Conservation (phyloP, 2,888 invertebrate genomes). For the Mythimna lalbum region DNA sequence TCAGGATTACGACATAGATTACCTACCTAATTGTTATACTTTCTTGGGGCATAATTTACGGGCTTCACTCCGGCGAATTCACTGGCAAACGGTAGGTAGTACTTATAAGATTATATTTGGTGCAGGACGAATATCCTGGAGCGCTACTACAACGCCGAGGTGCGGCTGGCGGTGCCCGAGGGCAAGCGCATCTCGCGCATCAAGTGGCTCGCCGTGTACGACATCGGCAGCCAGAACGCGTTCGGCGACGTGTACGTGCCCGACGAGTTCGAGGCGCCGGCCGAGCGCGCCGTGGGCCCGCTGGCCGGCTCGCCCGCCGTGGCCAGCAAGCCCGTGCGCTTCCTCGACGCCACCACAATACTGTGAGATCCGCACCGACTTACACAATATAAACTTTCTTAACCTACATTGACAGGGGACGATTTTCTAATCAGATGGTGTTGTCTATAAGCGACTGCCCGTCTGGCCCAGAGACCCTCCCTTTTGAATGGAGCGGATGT, state of each 20-base stretch:
- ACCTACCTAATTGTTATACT: background rate
- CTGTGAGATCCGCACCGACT: conserved; percentile 70
- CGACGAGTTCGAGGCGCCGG: conserved; percentile 97
- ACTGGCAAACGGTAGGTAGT: background rate
- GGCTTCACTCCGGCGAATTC: background rate
- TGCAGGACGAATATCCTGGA: conserved; percentile 95
- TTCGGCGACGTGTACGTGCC: conserved; percentile 97
- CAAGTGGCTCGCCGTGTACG: conserved; percentile 97
- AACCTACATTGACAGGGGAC: no score
- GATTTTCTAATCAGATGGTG: no score
- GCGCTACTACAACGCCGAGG: conserved; percentile 96
- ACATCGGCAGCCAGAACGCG: conserved; percentile 95
- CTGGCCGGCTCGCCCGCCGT: conserved; percentile 87
- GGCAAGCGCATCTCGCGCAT: conserved; percentile 96
- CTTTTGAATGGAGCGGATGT: background rate
- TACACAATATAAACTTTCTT: background rate
- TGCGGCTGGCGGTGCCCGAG: conserved; percentile 95
- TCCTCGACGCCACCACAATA: conserved; percentile 95
- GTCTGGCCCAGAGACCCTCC: background rate
- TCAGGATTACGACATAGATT: background rate
- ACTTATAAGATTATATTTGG: conserved; percentile 60
- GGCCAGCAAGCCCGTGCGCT: conserved; percentile 93
- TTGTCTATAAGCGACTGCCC: no score
- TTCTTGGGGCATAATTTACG: background rate
- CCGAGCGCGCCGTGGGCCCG: conserved; percentile 90